These are phyloP conservation scores for Lithophane ornitopus DNA, from an alignment of 2,888 invertebrate species.

Conservation along the genomic window DNA sequence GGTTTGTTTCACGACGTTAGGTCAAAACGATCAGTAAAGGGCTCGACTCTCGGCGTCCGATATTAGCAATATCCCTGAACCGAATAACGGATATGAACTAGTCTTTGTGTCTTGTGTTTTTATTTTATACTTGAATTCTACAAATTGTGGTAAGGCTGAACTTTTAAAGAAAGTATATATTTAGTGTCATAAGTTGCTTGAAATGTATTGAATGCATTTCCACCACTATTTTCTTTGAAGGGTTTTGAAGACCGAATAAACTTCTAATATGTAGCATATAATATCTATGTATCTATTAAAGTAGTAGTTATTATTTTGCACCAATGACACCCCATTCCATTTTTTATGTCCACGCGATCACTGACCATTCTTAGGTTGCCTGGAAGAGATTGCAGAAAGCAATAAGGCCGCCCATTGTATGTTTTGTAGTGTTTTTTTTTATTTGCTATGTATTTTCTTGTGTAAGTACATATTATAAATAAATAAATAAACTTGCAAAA, in stretches of 20 bases:
- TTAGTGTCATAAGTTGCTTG: neutral
- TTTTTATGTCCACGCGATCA: no score
- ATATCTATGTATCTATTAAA: no score
- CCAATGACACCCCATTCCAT: no score
- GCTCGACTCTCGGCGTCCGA: slow-evolving; percentile 14
- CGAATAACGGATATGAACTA: slow-evolving; percentile 15
- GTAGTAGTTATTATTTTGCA: no score
- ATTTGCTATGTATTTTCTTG: no score
- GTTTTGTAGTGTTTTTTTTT: no score
- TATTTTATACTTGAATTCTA: slow-evolving; percentile 11
- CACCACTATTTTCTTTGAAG: neutral
- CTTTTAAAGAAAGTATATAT: neutral
- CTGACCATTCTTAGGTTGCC: no score
- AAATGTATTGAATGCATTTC: neutral
- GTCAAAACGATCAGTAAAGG: slow-evolving; percentile 41
- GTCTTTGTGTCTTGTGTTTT: neutral
- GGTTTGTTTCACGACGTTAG: slow-evolving; percentile 52
- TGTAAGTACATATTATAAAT: no score
- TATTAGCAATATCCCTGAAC: slow-evolving; percentile 40
- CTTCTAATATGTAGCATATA: neutral
- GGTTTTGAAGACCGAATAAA: neutral
- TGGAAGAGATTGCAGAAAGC: no score
- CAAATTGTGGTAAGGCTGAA: neutral
- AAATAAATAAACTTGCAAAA: neutral
- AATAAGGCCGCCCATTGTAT: no score